Percentiles rank a stretch among this genome's conserved stretches.
These are phyloP conservation scores for Chaetodon auriga DNA, from an alignment of 2,113 vertebrate species.

Conservation along the genomic window DNA sequence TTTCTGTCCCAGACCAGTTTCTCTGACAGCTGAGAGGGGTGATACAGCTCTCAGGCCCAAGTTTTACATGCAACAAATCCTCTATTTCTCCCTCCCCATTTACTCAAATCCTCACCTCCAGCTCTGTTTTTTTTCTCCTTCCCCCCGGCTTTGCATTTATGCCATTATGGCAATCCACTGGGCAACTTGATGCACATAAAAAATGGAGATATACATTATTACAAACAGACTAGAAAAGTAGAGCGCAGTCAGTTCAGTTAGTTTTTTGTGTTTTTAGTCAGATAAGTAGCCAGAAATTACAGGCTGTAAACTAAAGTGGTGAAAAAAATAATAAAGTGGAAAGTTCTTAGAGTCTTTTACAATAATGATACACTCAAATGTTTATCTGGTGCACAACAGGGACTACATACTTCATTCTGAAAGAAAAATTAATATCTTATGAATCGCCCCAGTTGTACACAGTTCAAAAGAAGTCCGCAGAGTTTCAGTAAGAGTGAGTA, in stretches of 20 bases:
- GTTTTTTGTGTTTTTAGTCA: constrained; percentile 7
- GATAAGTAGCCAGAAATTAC: not conserved
- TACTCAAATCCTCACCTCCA: constrained; percentile 58
- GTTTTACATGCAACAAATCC: constrained; percentile 62
- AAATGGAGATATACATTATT: not conserved
- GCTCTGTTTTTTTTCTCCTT: not conserved
- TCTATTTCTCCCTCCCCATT: constrained; percentile 49
- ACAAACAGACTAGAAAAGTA: not conserved
- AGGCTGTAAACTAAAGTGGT: constrained; percentile 11
- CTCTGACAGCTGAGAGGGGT: constrained; percentile 18
- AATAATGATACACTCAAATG: constrained; percentile 7
- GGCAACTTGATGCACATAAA: not conserved
- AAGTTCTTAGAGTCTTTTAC: not conserved
- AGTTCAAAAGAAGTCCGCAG: constrained; percentile 32
- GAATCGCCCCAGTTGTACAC: not conserved
- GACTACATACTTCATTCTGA: not conserved
- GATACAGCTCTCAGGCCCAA: constrained; percentile 50
- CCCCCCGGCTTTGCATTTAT: constrained; percentile 31
- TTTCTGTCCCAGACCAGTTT: constrained; percentile 30
- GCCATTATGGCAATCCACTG: constrained; percentile 30
- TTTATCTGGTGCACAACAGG: constrained; percentile 2
- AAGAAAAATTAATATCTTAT: not conserved
- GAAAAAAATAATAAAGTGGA: not conserved
- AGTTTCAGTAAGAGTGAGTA: not conserved
- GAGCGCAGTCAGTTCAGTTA: not conserved